phyloP scores from a whole-genome alignment of 2,113 vertebrate genomes.

The Actenoides hombroni region DNA sequence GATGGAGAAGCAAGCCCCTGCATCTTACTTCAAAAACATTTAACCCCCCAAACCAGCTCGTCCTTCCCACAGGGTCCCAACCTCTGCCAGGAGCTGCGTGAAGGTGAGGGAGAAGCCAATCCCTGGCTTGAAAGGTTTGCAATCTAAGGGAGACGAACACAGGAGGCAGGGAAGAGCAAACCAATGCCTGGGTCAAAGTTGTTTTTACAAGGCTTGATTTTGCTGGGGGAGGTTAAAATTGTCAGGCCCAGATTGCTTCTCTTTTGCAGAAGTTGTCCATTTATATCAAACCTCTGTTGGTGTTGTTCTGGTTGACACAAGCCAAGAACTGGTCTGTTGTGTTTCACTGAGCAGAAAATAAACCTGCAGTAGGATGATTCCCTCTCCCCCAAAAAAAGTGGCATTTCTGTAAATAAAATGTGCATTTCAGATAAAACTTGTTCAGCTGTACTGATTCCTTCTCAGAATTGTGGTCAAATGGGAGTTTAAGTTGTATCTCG shows the following conservation, averaged over 20 bases:
- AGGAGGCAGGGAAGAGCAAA: not conserved
- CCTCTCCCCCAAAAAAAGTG: not conserved
- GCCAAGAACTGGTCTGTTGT: not conserved
- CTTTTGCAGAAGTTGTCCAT: not conserved
- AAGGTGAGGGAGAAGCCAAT: not conserved
- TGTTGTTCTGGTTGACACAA: not conserved
- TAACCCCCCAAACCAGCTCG: not conserved
- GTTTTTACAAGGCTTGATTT: not conserved
- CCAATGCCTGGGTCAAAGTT: not conserved
- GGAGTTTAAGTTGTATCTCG: not conserved
- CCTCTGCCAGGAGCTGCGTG: fast-evolving
- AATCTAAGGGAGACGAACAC: not conserved
- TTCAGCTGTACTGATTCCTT: not conserved
- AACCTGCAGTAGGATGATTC: not conserved
- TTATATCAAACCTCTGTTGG: not conserved
- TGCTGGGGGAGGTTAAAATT: not conserved
- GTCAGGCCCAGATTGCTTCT: not conserved
- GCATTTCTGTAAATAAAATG: not conserved
- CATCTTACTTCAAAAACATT: not conserved
- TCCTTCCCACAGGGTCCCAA: not conserved
- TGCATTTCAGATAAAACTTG: not conserved
- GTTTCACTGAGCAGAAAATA: not conserved
- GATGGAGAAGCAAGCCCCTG: not conserved
- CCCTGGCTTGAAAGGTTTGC: not conserved
- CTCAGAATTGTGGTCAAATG: not conserved